Evolutionary conservation across 2,888 invertebrate species (phyloP), one percentile per base, ranked within the genome.

Genomic region (Drosophila anceps): DNA sequence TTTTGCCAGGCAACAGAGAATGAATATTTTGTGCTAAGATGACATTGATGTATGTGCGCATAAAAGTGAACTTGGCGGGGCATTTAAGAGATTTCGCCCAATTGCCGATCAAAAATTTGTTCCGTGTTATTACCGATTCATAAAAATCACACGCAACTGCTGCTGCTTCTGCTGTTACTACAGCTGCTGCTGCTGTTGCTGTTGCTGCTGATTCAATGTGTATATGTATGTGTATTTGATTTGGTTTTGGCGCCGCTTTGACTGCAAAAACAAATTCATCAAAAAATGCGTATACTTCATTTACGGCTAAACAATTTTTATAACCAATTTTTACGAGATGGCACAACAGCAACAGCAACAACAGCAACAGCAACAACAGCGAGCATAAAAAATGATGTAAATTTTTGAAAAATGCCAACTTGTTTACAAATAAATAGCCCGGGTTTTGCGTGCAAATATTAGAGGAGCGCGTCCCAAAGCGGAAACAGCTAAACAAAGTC

Each of bases 391-490:
- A 85, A 83, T 83, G 73, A 76, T 73, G 79, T 76, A 73, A 57
- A 79, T 86, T 88, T 88, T 81, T 79, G 60, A 70, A 73, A 82
- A 79, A 75, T 77, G 73, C 79, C 82, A 81, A 87, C 87, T 87
- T 88, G 87, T 86, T 85, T 87, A 89, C 87, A 87, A 84, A 82
- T 81, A 84, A 80, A 88, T 88, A 73, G 81, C 79, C 75, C 62
- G 55, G 73, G 73, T 73, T 76, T 72, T 60, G 0, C 72, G 68
- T 76, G 59, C 73, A 79, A 80, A 80, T 79, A 80, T 79, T 79
- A 73, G 61, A 73, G 43, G 31, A 67, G 66, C 24, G 55, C 53
- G 39, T 54, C 57, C 61, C 73, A 60, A 35, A 66, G 64, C 58
- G 44, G 54, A 69, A 70, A 7, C 39, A 64, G 53, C 62, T 48